Conservation (phyloP, 2,797 vertebrate genomes). For the Sebastes umbrosus region DNA sequence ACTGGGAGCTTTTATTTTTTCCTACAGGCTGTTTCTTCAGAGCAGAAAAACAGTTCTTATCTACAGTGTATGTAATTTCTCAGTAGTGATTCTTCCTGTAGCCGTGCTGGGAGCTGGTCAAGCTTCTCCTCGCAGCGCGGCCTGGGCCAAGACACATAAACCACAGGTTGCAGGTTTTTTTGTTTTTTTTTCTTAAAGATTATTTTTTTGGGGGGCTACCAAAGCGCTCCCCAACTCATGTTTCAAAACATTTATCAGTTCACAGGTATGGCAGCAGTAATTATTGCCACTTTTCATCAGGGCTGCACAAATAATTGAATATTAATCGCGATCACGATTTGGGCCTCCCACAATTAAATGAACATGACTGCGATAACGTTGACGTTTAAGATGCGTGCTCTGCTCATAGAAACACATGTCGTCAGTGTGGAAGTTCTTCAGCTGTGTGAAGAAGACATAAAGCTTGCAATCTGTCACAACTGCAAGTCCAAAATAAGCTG, state of each 20-base stretch:
- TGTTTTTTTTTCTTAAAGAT: neutral
- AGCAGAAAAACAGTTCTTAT: slow-evolving; percentile 25
- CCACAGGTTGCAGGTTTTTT: neutral
- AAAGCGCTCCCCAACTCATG: neutral
- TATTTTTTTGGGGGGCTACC: neutral
- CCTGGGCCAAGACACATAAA: slow-evolving; percentile 25
- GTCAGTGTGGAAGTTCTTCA: no score
- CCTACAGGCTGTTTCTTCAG: slow-evolving; percentile 2
- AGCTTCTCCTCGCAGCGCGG: slow-evolving; percentile 11
- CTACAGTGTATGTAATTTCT: neutral
- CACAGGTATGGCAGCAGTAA: neutral
- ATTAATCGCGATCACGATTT: no score
- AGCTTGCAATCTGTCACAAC: no score
- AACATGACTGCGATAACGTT: no score
- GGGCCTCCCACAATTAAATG: no score
- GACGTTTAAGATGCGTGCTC: no score
- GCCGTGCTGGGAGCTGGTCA: neutral
- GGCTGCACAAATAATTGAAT: no score
- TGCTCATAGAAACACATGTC: no score
- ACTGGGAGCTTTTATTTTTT: slow-evolving; percentile 11
- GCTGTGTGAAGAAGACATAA: no score
- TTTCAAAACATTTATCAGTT: slow-evolving; percentile 16
- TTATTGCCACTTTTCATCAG: neutral
- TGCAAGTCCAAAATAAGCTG: accelerated
- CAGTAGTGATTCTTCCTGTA: neutral